Conservation (phyloP, 2,888 invertebrate genomes). For the Tanypteryx hageni region DNA sequence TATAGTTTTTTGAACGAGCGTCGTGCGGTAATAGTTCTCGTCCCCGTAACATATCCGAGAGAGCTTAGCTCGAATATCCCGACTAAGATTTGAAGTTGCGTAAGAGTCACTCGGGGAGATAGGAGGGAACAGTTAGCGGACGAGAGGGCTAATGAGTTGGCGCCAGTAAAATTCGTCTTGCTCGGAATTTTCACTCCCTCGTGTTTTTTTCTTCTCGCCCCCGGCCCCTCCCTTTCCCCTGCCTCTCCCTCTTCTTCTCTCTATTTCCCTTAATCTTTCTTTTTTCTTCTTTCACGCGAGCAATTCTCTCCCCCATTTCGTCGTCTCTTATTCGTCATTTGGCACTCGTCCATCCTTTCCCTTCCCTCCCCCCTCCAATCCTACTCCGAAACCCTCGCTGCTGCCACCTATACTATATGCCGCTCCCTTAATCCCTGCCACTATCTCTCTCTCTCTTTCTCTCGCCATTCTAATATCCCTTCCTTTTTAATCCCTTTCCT, state of each 20-base stretch:
- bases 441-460: conserved; percentile 2
- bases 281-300: background rate
- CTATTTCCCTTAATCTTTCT: too few species aligned
- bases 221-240: too few species aligned
- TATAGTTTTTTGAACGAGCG: too few species aligned
- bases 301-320: background rate
- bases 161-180: conserved; percentile 19
- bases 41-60: too few species aligned
- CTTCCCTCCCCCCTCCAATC: background rate
- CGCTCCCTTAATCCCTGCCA: too few species aligned
- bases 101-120: background rate
- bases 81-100: too few species aligned
- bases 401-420: background rate
- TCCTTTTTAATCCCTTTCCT: background rate
- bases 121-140: background rate
- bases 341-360: background rate
- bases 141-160: conserved; percentile 42
- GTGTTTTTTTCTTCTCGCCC: background rate
- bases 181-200: too few species aligned
- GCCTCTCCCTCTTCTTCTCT: too few species aligned
- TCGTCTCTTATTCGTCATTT: background rate
- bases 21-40: too few species aligned
- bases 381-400: background rate
- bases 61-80: too few species aligned
- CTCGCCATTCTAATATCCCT: conserved; percentile 17